phyloP scores from a whole-genome alignment of 2,113 vertebrate genomes.

The Eretmochelys imbricata region DNA sequence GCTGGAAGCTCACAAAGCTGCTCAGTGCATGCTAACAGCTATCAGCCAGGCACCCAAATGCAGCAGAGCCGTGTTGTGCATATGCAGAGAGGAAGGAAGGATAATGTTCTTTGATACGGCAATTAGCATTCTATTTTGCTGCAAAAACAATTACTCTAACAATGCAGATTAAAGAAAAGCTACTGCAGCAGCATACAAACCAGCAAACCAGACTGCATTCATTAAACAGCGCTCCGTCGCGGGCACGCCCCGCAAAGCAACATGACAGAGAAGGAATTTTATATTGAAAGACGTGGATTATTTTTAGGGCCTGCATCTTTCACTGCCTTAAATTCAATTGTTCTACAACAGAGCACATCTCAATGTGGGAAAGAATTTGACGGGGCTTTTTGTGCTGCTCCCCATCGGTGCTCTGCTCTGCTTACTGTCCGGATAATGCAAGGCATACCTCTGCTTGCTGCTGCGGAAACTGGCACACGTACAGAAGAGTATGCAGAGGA shows the following conservation, averaged over 20 bases:
- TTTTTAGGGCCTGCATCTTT: accelerated
- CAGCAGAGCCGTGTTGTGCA: background rate
- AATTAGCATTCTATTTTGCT: background rate
- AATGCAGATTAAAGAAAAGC: background rate
- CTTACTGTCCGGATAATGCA: background rate
- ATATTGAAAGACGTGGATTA: background rate
- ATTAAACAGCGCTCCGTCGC: background rate
- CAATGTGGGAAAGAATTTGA: background rate
- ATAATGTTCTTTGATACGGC: background rate
- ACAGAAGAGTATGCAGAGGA: constrained; percentile 95
- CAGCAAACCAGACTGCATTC: background rate
- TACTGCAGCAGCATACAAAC: background rate
- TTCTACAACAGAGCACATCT: background rate
- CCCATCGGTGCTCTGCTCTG: background rate
- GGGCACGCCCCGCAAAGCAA: background rate
- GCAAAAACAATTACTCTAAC: background rate
- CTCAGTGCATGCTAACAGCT: background rate
- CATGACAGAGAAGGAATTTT: background rate
- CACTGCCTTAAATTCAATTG: background rate
- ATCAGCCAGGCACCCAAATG: background rate
- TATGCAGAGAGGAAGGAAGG: background rate
- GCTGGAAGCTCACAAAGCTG: background rate
- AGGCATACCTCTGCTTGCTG: constrained; percentile 86
- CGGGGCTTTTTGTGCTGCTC: background rate
- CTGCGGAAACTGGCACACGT: constrained; percentile 94